A percentile compares a stretch with the other conserved stretches of the same genome.
Conservation (phyloP, 2,113 vertebrate genomes). For the Megaleporinus macrocephalus region DNA sequence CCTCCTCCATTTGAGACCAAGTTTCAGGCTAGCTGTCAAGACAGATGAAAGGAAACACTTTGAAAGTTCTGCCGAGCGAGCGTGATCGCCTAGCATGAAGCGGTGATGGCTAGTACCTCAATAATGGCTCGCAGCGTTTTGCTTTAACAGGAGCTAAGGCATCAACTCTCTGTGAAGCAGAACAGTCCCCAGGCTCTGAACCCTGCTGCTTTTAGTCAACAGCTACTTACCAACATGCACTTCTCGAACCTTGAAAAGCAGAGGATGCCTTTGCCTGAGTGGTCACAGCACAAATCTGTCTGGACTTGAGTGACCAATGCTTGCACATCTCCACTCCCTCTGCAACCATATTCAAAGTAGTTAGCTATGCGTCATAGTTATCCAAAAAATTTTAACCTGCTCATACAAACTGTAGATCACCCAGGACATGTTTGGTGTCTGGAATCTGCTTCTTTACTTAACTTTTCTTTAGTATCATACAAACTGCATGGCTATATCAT, state of each 20-base stretch:
- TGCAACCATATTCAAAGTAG: not conserved
- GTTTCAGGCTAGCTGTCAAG: constrained; percentile 35
- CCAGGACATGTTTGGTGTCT: too few relatives aligned
- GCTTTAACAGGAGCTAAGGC: not conserved
- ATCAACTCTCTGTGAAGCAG: constrained; percentile 6
- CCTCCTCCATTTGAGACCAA: constrained; percentile 13
- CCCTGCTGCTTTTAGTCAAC: not conserved
- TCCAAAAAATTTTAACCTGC: too few relatives aligned
- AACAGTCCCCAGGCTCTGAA: not conserved
- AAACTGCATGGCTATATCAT: too few relatives aligned
- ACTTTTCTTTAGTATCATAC: too few relatives aligned
- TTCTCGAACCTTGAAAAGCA: not conserved
- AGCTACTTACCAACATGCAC: not conserved
- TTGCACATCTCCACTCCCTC: not conserved
- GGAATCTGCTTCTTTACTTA: too few relatives aligned
- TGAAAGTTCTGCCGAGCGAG: constrained; percentile 21
- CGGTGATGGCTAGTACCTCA: constrained; percentile 7
- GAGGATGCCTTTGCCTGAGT: not conserved
- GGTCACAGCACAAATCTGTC: not conserved
- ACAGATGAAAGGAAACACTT: constrained; percentile 13
- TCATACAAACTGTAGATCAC: too few relatives aligned
- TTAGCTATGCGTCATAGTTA: too few relatives aligned
- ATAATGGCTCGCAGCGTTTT: constrained; percentile 24
- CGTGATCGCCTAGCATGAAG: constrained; percentile 9
- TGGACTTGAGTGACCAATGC: not conserved